Percentiles rank a stretch among this genome's conserved stretches.
Conservation (phyloP, 2,888 invertebrate species). For the Apotomis capreana region DNA sequence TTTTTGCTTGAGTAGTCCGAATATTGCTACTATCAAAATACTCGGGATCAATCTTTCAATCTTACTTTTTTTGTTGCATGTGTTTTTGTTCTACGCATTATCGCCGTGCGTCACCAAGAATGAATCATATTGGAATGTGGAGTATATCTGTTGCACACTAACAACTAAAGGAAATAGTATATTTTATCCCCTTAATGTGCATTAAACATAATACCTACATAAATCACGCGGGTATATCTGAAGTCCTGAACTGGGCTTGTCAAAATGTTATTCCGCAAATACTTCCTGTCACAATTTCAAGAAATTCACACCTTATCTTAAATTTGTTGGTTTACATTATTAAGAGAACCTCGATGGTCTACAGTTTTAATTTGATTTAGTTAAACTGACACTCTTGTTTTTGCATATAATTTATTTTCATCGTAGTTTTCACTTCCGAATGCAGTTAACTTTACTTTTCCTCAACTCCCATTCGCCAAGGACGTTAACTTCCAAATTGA, state of each 20-base stretch:
- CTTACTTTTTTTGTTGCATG: background rate
- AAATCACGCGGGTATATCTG: too few species aligned
- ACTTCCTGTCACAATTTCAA: too few species aligned
- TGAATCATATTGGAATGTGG: slow-evolving; percentile 19
- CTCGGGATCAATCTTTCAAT: background rate
- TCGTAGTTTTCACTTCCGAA: slow-evolving; percentile 16
- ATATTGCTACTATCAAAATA: too few species aligned
- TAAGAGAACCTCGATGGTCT: too few species aligned
- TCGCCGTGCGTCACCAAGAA: slow-evolving; percentile 17
- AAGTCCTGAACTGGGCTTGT: too few species aligned
- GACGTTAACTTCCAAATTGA: slow-evolving; percentile 25
- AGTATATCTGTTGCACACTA: slow-evolving; percentile 5
- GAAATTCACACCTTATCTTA: too few species aligned
- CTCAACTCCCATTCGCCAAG: slow-evolving; percentile 5
- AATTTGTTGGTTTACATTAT: too few species aligned
- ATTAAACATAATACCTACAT: too few species aligned
- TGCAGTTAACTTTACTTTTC: slow-evolving; percentile 14
- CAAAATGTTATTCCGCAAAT: too few species aligned
- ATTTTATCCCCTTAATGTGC: too few species aligned
- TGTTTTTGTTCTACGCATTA: slow-evolving; percentile 9
- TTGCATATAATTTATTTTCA: background rate
- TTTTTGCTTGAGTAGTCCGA: too few species aligned
- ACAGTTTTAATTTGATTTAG: too few species aligned
- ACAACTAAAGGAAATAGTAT: background rate
- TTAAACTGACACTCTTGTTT: background rate